Evolutionary conservation across 2,113 vertebrate species (phyloP).

Genomic region (Cyanistes caeruleus): DNA sequence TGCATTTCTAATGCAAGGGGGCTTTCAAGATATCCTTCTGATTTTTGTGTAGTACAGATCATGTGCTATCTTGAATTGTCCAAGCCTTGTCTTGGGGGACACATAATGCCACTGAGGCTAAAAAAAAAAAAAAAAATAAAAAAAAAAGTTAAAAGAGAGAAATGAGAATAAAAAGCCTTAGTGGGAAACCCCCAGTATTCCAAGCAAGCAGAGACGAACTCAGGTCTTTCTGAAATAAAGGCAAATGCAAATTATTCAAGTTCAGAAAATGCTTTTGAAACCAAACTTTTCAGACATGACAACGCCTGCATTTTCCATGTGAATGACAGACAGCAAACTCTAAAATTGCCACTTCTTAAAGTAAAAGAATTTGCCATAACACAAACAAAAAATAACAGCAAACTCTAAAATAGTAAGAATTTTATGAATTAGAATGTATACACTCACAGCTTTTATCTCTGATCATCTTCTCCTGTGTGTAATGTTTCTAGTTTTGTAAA

Average conservation of each 20-base stretch:
- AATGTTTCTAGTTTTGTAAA: not conserved
- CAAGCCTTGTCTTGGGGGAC: not conserved
- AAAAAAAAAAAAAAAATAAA: not conserved
- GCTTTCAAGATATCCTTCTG: not conserved
- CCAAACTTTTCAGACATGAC: not conserved
- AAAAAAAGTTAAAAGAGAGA: not conserved
- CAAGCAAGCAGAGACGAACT: not conserved
- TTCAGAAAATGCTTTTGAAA: conserved; percentile 25
- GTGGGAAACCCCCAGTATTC: conserved; percentile 13
- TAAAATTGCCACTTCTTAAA: not conserved
- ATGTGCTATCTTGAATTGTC: rapidly evolving
- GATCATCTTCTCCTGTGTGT: not conserved
- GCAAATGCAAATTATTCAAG: not conserved
- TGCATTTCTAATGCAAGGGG: not conserved
- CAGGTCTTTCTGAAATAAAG: not conserved
- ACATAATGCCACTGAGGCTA: not conserved
- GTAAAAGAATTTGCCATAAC: not conserved
- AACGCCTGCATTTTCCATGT: not conserved
- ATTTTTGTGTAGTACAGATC: not conserved
- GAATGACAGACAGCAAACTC: not conserved
- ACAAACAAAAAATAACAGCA: not conserved
- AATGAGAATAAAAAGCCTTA: not conserved
- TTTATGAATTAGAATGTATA: not conserved
- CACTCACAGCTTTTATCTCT: not conserved
- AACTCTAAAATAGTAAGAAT: not conserved